Evolutionary conservation across 2,797 vertebrate species (phyloP), one percentile per base, ranked within the genome.

Genomic region (Halcyon smyrnensis): DNA sequence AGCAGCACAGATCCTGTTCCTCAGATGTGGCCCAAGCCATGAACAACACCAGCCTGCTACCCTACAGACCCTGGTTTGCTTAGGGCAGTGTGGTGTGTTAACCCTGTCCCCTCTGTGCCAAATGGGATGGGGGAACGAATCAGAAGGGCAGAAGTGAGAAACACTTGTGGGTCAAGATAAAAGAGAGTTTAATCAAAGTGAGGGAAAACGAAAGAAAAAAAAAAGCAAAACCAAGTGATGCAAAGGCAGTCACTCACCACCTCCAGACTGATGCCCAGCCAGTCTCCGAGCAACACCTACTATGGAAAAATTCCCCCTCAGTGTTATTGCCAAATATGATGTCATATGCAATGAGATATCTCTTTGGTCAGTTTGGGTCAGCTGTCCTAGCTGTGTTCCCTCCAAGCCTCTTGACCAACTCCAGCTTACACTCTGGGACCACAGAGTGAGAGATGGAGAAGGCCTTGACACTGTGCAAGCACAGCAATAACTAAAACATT

Each of bases 321-420:
- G 15, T 83, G 73, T 77, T 54, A 64, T 15, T 54, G 18, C 45
- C 8, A n/a, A 71, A 17, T 1, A 4, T n/a, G 36, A 77, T 0
- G 0, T 50, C 56, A 39, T 1, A 34, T 4, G 19, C 36, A 17
- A 63, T 37, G 27, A 53, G 13, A 32, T 3, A 15, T 24, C 9
- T 32, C n/a, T 85, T 70, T 56, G 41, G 51, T 62, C 50, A 36
- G 10, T 62, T 11, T 79, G 68, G 30, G 63, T 62, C n/a, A 56
- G n/a, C 39, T 74, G 17, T 65, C 41, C 39, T 2, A 7, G 37
- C 51, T 67, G 25, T 41, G 19, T n/a, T 23, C 27, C 23, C 48
- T 60, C n/a, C 19, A 48, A 67, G 0, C 5, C 12, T 34, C 20
- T 56, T 27, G 6, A 53, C 30, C 54, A 89, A 11, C 32, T 24